Evolutionary conservation across 2,888 invertebrate species (phyloP), one percentile per base, ranked within the genome.

Genomic region (Nebria brevicollis): DNA sequence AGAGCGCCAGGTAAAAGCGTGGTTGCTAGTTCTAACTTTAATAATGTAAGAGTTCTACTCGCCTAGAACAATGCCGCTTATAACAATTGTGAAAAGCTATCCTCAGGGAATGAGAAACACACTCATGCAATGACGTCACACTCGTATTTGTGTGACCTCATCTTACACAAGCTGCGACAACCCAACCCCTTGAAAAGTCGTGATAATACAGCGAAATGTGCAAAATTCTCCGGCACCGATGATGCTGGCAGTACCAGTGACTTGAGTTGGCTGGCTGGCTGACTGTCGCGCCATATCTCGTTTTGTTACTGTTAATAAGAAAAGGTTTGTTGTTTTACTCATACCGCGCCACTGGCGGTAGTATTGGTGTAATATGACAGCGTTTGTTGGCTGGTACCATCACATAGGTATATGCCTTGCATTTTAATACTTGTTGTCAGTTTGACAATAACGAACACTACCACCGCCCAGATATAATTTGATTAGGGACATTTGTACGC

Each of bases 31-130:
- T 15, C 79, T 42, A 79, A 73, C 66, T 74, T 73, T 42, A 79
- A 79, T 79, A 79, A 74, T 75, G 79, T 74, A 79, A 66, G 79
- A 79, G 79, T 43, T 78, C 66, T 54, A 43, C 54, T 25, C 26
- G 43, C 72, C 54, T 78, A 26, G 79, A 68, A 75, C 79, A 75
- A 75, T 66, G 75, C 79, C 68, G 75, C 79, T 74, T 79, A 78
- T 73, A 78, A 78, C 78, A 79, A 74, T 79, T 79, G 79, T 43
- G 79, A 79, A 75, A 79, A 75, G 75, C 74, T 73, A 79, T 78
- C 78, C 73, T 78, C 73, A 20, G 78, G 78, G 78, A 78, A 72
- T 26, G 34, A 13, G 26, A 25, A 70, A 20, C 26, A 70, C 26
- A 70, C 70, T 54, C 54, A 54, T 54, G 70, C 70, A 20, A 26